Percentiles rank a stretch among this genome's conserved stretches.
Evolutionary conservation across 1,140 invertebrate genomes (phyloP).

Genomic region (Manduca sexta): DNA sequence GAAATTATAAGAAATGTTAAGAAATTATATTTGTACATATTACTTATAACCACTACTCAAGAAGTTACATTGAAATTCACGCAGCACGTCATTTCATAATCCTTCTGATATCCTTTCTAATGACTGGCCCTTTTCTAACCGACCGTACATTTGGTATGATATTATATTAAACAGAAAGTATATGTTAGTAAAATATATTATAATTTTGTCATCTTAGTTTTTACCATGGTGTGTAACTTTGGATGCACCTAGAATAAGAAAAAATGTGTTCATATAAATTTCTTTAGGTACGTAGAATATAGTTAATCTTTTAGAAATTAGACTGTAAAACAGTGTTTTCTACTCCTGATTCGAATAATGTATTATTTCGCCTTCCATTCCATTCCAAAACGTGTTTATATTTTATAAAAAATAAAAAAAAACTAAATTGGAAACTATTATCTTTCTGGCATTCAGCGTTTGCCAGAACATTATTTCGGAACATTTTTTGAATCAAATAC

Average conservation of each 20-base stretch:
- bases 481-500: too few relatives aligned
- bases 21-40: too few relatives aligned
- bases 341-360: neutral
- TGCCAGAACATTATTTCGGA: too few relatives aligned
- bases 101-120: too few relatives aligned
- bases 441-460: too few relatives aligned
- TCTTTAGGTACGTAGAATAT: conserved; percentile 61
- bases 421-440: neutral
- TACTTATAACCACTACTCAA: too few relatives aligned
- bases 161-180: neutral
- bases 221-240: conserved; percentile 49
- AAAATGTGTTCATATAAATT: conserved; percentile 71
- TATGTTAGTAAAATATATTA: conserved; percentile 1
- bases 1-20: too few relatives aligned
- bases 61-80: too few relatives aligned
- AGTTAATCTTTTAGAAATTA: conserved; percentile 48
- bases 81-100: too few relatives aligned
- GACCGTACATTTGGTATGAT: too few relatives aligned
- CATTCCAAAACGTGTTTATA: neutral
- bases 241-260: conserved; percentile 59
- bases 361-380: neutral
- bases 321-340: conserved; percentile 62
- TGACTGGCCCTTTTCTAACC: too few relatives aligned
- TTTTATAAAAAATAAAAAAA: too few relatives aligned
- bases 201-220: conserved; percentile 38